Percentiles rank a stretch among this genome's conserved stretches.
These are phyloP conservation scores for Drosophila santomea DNA, from an alignment of 1,140 invertebrate species.

Conservation along the genomic window DNA sequence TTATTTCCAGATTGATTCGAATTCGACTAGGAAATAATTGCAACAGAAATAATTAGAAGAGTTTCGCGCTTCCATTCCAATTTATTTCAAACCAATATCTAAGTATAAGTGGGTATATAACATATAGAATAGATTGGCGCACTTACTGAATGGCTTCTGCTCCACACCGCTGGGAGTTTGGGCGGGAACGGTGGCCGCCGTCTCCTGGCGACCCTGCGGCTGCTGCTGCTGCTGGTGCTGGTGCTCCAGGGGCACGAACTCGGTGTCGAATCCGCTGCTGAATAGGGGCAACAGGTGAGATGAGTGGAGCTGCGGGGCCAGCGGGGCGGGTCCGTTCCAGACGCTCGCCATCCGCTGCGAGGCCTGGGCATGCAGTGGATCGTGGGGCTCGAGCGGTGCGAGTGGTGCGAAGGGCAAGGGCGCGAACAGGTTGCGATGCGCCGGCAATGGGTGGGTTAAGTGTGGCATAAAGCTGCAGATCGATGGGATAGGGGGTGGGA, in stretches of 20 bases:
- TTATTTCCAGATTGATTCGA: background rate
- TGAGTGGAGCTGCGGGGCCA: slow-evolving; percentile 59
- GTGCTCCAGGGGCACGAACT: slow-evolving; percentile 77
- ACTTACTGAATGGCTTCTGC: slow-evolving; percentile 78
- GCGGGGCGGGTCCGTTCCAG: slow-evolving; percentile 50
- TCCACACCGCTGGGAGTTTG: slow-evolving; percentile 23
- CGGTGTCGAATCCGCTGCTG: slow-evolving; percentile 61
- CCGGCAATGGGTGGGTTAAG: slow-evolving; percentile 75
- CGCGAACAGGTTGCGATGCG: slow-evolving; percentile 71
- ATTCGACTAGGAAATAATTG: too few relatives aligned
- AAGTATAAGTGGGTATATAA: too few relatives aligned
- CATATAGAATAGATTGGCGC: background rate
- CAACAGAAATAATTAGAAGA: too few relatives aligned
- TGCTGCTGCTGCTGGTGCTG: slow-evolving; percentile 62
- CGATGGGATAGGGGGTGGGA: background rate
- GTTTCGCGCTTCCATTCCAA: too few relatives aligned
- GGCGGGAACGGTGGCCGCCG: slow-evolving; percentile 16
- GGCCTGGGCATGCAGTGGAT: slow-evolving; percentile 70
- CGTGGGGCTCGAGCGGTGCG: slow-evolving; percentile 60
- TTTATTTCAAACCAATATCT: too few relatives aligned
- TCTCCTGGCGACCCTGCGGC: slow-evolving; percentile 59
- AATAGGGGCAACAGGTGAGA: slow-evolving; percentile 65
- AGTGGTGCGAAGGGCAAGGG: slow-evolving; percentile 64
- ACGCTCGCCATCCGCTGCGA: slow-evolving; percentile 66
- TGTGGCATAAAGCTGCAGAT: slow-evolving; percentile 74